phyloP scores from a whole-genome alignment of 2,888 invertebrate genomes.

The Acrobasis repandana region DNA sequence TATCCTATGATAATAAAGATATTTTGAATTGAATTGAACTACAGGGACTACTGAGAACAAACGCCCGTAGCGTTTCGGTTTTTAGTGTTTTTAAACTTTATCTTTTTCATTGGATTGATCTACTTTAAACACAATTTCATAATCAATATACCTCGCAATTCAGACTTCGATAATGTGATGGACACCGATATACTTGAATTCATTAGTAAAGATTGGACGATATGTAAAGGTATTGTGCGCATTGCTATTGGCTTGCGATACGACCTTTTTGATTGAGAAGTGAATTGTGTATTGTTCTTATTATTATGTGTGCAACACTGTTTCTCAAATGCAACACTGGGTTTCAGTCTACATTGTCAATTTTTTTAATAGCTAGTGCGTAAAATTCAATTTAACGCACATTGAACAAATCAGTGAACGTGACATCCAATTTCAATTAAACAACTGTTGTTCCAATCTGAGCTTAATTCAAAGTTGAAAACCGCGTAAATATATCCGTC shows the following conservation, averaged over 20 bases:
- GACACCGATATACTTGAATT: conserved; percentile 34
- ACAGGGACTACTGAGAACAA: too few relatives aligned
- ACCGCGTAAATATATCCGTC: too few relatives aligned
- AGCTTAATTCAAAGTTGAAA: too few relatives aligned
- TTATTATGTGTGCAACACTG: conserved; percentile 2
- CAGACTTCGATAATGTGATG: conserved; percentile 51
- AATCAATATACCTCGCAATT: conserved; percentile 58
- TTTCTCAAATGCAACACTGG: background rate
- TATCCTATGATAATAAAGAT: too few relatives aligned
- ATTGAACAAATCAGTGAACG: too few relatives aligned
- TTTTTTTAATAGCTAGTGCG: too few relatives aligned
- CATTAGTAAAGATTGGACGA: conserved; percentile 55
- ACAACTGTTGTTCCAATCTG: too few relatives aligned
- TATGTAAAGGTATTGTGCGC: conserved; percentile 24
- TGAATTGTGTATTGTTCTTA: conserved; percentile 18
- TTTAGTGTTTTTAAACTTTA: too few relatives aligned
- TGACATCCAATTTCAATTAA: too few relatives aligned
- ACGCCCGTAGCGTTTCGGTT: too few relatives aligned
- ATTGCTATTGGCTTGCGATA: conserved; percentile 13
- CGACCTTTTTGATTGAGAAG: conserved; percentile 11
- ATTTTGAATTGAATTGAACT: too few relatives aligned
- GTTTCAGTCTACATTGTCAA: background rate
- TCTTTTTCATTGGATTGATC: conserved; percentile 32
- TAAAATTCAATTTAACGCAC: too few relatives aligned
- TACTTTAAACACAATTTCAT: conserved; percentile 50